These are phyloP conservation scores for Dermochelys coriacea DNA, from an alignment of 2,797 vertebrate genomes.

Conservation along the genomic window DNA sequence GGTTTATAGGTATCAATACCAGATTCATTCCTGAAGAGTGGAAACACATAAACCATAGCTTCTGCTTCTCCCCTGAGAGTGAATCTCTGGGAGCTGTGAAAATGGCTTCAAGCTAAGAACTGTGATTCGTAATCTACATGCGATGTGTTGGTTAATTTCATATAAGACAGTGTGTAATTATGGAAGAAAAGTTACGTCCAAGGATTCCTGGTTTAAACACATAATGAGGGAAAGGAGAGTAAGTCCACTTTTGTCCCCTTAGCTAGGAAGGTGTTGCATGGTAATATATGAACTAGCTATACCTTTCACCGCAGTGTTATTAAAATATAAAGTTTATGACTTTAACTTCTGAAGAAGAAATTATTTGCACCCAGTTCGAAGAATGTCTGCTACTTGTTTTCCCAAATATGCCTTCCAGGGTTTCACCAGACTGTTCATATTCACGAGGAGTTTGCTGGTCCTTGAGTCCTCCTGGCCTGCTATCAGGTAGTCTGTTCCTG, in stretches of 20 bases:
- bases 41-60: background rate
- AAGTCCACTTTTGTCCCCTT: constrained; percentile 25
- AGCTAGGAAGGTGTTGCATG: constrained; percentile 38
- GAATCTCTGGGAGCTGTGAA: constrained; percentile 9
- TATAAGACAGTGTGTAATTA: background rate
- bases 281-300: constrained; percentile 54
- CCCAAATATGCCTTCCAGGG: constrained; percentile 88
- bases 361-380: constrained; percentile 87
- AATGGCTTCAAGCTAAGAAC: constrained; percentile 14
- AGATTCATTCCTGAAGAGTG: constrained; percentile 17
- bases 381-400: constrained; percentile 84
- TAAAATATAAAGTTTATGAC: constrained; percentile 55
- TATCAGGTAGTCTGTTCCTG: constrained; percentile 90
- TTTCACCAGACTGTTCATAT: constrained; percentile 89
- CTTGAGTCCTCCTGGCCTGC: constrained; percentile 87
- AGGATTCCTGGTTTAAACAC: constrained; percentile 3
- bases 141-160: background rate
- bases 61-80: constrained; percentile 20
- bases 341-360: constrained; percentile 38
- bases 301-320: constrained; percentile 57
- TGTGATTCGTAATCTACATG: background rate
- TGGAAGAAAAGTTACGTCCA: background rate
- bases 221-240: constrained; percentile 8
- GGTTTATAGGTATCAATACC: constrained; percentile 7
- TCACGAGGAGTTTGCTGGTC: constrained; percentile 88